Percentiles rank a stretch among this genome's conserved stretches.
phyloP scores from a whole-genome alignment of 2,888 invertebrate genomes.

The Papilio gigon region DNA sequence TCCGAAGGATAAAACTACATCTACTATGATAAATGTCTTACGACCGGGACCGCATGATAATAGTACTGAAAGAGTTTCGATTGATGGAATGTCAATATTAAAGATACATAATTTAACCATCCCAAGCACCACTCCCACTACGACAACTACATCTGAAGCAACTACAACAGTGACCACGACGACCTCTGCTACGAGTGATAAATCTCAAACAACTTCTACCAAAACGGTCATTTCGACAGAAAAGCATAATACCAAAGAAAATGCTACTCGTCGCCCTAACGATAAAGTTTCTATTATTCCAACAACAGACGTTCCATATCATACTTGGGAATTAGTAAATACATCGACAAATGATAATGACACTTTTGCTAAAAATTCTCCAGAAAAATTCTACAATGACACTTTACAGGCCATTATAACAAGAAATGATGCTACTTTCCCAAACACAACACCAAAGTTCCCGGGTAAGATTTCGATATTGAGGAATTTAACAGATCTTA shows the following conservation, averaged over 20 bases:
- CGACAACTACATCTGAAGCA: slow-evolving; percentile 41
- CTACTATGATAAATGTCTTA: slow-evolving; percentile 70
- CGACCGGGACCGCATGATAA: slow-evolving; percentile 66
- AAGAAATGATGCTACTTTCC: slow-evolving; percentile 77
- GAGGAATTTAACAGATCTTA: slow-evolving; percentile 85
- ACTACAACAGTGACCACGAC: slow-evolving; percentile 23
- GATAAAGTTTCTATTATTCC: slow-evolving; percentile 78
- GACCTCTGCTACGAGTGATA: slow-evolving; percentile 35
- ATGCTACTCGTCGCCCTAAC: slow-evolving; percentile 70
- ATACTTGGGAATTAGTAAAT: slow-evolving; percentile 84
- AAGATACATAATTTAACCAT: slow-evolving; percentile 61
- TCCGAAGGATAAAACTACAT: slow-evolving; percentile 77
- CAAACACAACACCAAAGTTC: slow-evolving; percentile 75
- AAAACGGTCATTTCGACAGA: slow-evolving; percentile 41
- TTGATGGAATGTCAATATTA: slow-evolving; percentile 76
- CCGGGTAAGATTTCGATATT: slow-evolving; percentile 74
- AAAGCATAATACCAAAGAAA: slow-evolving; percentile 57
- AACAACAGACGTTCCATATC: slow-evolving; percentile 67
- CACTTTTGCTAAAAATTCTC: slow-evolving; percentile 65
- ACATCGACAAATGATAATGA: slow-evolving; percentile 75
- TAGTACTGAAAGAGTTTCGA: slow-evolving; percentile 68
- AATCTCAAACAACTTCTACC: slow-evolving; percentile 44
- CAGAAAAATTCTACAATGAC: slow-evolving; percentile 83
- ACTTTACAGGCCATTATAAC: slow-evolving; percentile 85
- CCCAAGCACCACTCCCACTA: slow-evolving; percentile 46